Percentiles rank a stretch among this genome's conserved stretches.
Evolutionary conservation across 2,888 invertebrate genomes (phyloP).

Genomic region (Catonia carolina): DNA sequence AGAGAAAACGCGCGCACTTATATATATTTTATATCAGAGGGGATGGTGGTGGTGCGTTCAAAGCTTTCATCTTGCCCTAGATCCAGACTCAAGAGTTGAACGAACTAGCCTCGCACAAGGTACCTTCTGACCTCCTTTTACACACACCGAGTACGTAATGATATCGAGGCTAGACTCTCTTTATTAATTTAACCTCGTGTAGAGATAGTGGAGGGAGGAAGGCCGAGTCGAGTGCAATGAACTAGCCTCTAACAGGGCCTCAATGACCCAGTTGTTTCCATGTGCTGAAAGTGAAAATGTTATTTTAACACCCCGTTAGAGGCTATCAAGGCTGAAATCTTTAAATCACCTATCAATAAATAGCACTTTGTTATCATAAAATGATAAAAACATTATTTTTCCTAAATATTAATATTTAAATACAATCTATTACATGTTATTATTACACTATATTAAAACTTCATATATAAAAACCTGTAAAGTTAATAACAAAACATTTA

Average conservation of each 20-base stretch:
- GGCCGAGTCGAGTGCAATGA: slow-evolving; percentile 52
- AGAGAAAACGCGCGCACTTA: too few species aligned
- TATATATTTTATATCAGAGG: too few species aligned
- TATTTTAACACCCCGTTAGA: slow-evolving; percentile 35
- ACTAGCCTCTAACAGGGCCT: slow-evolving; percentile 49
- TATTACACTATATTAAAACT: too few species aligned
- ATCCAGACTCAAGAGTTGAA: slow-evolving; percentile 52
- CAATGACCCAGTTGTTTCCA: slow-evolving; percentile 43
- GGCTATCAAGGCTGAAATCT: slow-evolving; percentile 30
- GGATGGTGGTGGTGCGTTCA: neutral
- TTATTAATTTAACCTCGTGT: too few species aligned
- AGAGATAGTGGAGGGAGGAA: slow-evolving; percentile 17
- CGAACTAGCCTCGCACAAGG: slow-evolving; percentile 52
- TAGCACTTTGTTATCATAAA: too few species aligned
- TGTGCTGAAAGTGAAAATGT: slow-evolving; percentile 32
- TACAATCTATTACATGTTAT: too few species aligned
- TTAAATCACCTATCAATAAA: neutral
- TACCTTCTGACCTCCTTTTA: slow-evolving; percentile 35
- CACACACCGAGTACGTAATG: slow-evolving; percentile 20
- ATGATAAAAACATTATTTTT: too few species aligned
- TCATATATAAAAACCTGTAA: too few species aligned
- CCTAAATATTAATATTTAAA: too few species aligned
- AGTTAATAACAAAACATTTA: too few species aligned
- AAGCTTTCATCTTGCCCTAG: slow-evolving; percentile 54
- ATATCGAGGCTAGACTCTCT: neutral